Percentiles rank a stretch among this genome's conserved stretches.
Conservation (phyloP, 2,888 invertebrate genomes). For the Harmothoe impar region DNA sequence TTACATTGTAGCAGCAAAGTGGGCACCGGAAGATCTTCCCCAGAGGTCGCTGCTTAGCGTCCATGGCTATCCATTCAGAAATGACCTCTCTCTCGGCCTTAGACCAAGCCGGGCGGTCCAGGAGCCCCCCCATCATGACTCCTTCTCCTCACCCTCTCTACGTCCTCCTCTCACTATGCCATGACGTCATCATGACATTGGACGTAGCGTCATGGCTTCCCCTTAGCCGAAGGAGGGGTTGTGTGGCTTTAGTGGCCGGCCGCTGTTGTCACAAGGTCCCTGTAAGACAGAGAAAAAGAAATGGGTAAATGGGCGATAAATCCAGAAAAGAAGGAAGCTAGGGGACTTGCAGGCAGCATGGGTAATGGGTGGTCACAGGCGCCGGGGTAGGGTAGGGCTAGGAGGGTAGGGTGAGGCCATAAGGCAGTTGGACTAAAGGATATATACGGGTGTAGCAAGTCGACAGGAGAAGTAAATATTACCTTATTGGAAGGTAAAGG, state of each 20-base stretch:
- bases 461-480: no score
- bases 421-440: no score
- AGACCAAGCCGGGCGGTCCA: constrained; percentile 47
- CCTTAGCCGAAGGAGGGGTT: background rate
- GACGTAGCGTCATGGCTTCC: no score
- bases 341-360: background rate
- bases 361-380: background rate
- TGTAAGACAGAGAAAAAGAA: background rate
- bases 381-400: no score
- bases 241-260: background rate
- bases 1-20: constrained; percentile 48
- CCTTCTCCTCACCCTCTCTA: background rate
- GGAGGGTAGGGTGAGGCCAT: no score
- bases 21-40: constrained; percentile 54
- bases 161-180: background rate
- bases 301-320: background rate
- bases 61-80: constrained; percentile 31
- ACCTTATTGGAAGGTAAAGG: no score
- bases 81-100: constrained; percentile 45
- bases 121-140: constrained; percentile 37
- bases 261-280: no score
- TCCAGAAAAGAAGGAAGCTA: background rate
- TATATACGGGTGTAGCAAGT: no score
- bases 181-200: background rate
- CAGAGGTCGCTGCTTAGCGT: constrained; percentile 32